Base-by-base conservation (phyloP, 2,888 invertebrate genomes). In the Aphodius sticticus region DNA sequence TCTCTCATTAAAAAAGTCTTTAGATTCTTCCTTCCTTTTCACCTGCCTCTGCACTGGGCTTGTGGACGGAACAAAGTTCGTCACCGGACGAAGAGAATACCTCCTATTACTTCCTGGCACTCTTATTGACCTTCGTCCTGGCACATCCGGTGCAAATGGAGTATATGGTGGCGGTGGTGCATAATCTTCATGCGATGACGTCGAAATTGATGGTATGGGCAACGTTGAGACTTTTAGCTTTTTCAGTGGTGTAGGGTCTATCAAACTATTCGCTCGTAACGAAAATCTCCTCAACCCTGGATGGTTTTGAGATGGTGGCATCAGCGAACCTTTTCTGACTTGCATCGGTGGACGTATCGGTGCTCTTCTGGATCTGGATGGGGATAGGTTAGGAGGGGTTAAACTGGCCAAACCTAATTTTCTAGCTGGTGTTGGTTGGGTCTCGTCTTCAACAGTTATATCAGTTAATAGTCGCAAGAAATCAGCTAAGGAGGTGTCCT, bases 401-500 rank as follows among this genome's bases (percentile, higher is more conserved):
- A 91, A 84, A 12, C 89, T 89, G 16, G 91, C 92, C 0, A 90
- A 91, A 15, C 92, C 92, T 81, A 91, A 82, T 86, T 92, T 92
- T 14, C 92, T 89, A 16, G 84, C 85, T 6, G 84, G 79, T 15
- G 84, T 85, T 15, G 76, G 77, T 14, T 80, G 82, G 37, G 85
- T 85, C 7, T 69, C 26, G 38, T 85, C 86, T 15, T 70, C 36
- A 5, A 87, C 88, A 0, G 87, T 86, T 37, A 96, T 90, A n/a
- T 93, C 92, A 75, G 95, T 94, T 76, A 96, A 89, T 0, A 95
- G 96, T 79, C 96, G 91, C 36, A 96, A 91, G 78, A 96, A 92
- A 88, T 96, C 96, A 0, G 96, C 96, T 14, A 96, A 91, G 26
- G 96, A 95, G 0, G 96, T 96, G 84, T 95, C 94, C 88, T 96